phyloP scores from a whole-genome alignment of 2,797 vertebrate species.

The Erithacus rubecula region DNA sequence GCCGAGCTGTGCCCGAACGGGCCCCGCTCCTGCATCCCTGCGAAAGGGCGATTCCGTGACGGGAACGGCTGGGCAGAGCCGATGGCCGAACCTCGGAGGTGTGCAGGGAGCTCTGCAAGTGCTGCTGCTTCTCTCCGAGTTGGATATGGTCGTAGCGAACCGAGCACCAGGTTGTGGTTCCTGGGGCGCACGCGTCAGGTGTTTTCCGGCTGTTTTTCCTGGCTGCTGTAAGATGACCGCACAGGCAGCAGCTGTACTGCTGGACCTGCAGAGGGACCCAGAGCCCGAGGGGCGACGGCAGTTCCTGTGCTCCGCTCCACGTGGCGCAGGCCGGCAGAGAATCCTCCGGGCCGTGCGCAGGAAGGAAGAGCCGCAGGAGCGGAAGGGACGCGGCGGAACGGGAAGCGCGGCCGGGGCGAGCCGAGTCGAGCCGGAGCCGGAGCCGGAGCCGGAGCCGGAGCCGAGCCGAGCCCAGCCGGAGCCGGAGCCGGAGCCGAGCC shows the following conservation, averaged over 20 bases:
- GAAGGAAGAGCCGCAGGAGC: neutral
- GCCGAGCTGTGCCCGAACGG: accelerated
- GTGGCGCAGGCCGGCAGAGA: accelerated
- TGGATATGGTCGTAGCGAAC: neutral
- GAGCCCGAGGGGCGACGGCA: accelerated
- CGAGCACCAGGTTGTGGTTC: neutral
- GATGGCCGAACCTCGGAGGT: accelerated
- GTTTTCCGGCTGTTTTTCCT: neutral
- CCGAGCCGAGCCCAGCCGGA: no score
- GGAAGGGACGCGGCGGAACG: neutral
- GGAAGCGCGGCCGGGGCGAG: no score
- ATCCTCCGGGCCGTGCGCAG: no score
- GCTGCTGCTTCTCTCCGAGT: neutral
- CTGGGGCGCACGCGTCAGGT: neutral
- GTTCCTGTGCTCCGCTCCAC: accelerated
- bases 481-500: no score
- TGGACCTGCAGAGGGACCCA: neutral
- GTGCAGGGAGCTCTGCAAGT: neutral
- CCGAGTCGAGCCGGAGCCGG: no score
- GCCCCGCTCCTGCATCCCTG: neutral
- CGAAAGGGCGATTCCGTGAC: accelerated
- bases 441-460: no score
- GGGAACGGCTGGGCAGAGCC: accelerated
- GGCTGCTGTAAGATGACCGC: neutral
- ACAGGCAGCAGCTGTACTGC: accelerated